Conservation (phyloP, 2,888 invertebrate genomes). For the Brachylomia viminalis region DNA sequence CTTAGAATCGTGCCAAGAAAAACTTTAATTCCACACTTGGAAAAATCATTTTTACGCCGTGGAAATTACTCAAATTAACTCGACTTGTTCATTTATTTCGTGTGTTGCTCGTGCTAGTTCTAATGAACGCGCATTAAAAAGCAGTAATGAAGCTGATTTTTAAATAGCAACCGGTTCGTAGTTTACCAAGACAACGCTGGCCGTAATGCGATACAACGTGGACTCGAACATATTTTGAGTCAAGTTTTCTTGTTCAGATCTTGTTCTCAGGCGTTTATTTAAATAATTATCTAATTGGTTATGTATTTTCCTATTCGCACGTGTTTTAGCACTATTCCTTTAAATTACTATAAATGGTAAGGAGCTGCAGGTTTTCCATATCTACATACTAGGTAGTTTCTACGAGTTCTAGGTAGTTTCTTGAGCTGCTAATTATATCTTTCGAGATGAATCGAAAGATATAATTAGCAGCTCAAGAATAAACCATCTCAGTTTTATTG, state of each 20-base stretch:
- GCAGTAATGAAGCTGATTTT: constrained; percentile 22
- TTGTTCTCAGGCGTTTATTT: constrained; percentile 18
- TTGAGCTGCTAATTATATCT: too few relatives aligned
- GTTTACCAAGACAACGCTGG: not conserved
- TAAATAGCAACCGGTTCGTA: constrained; percentile 31
- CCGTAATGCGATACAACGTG: constrained; percentile 29
- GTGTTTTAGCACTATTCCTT: not conserved
- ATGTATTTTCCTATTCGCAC: not conserved
- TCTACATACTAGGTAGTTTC: not conserved
- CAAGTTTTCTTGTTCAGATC: constrained; percentile 40
- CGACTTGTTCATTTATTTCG: constrained; percentile 11
- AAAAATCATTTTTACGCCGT: constrained; percentile 15
- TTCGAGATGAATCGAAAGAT: too few relatives aligned
- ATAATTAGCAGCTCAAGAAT: not conserved
- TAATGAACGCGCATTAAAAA: constrained; percentile 17
- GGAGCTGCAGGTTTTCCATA: not conserved
- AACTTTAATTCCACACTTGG: constrained; percentile 1
- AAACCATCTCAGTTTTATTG: not conserved
- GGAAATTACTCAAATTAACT: constrained; percentile 9
- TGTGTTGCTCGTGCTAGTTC: constrained; percentile 5
- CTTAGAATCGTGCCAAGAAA: constrained; percentile 26
- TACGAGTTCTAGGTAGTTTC: too few relatives aligned
- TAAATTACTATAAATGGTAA: not conserved
- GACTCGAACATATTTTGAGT: constrained; percentile 31
- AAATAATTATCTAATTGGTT: not conserved